phyloP scores from a whole-genome alignment of 2,113 vertebrate genomes.

The Sclerurus mexicanus region DNA sequence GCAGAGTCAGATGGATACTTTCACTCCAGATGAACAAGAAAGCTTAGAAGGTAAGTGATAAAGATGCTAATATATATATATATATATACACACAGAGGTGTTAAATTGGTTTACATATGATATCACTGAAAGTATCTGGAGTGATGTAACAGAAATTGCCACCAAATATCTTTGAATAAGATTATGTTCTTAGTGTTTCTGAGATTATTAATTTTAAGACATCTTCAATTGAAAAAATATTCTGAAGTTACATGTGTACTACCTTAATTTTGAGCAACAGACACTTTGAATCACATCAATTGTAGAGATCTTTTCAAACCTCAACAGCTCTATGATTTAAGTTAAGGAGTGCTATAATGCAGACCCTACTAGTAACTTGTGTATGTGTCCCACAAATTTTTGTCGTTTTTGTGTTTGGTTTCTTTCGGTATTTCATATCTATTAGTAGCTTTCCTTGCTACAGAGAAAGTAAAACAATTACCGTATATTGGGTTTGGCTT shows the following conservation, averaged over 20 bases:
- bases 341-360: background rate
- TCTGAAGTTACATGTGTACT: background rate
- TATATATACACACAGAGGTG: background rate
- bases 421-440: background rate
- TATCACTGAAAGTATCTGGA: background rate
- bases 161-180: background rate
- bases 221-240: background rate
- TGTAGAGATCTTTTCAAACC: background rate
- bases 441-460: background rate
- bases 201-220: background rate
- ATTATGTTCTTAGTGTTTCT: background rate
- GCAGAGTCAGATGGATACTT: conserved; percentile 88
- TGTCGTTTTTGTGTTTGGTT: background rate
- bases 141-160: background rate
- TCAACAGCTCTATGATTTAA: background rate
- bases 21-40: conserved; percentile 95
- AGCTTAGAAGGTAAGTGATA: conserved; percentile 90
- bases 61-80: background rate
- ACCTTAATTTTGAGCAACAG: background rate
- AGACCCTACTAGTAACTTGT: background rate
- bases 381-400: background rate
- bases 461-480: background rate
- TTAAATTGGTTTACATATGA: background rate
- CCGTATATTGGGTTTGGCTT: background rate
- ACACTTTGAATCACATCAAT: background rate